phyloP scores from a whole-genome alignment of 2,113 vertebrate genomes.

The Mandrillus leucophaeus region DNA sequence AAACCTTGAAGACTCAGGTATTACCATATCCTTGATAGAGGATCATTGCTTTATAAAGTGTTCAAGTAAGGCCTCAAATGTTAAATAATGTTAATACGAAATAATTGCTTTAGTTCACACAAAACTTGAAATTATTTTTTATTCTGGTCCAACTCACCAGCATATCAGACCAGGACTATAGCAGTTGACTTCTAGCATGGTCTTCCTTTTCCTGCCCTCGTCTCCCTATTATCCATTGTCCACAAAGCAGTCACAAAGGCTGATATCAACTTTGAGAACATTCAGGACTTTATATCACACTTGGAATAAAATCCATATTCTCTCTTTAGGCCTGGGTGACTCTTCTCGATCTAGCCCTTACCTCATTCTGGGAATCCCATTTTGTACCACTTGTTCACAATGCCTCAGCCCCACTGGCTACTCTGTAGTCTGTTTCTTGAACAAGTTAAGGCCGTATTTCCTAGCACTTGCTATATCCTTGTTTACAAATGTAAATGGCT shows the following conservation, averaged over 20 bases:
- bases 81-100: not conserved
- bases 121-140: not conserved
- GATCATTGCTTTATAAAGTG: not conserved
- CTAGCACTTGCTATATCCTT: not conserved
- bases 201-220: not conserved
- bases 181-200: not conserved
- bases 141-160: not conserved
- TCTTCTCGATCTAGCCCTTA: no score
- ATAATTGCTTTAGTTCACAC: not conserved
- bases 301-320: not conserved
- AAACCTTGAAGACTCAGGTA: not conserved
- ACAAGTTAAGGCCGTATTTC: not conserved
- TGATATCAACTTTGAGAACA: not conserved
- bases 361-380: not conserved
- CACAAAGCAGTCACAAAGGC: not conserved
- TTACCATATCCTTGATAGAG: not conserved
- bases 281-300: not conserved
- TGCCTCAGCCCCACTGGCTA: accelerated
- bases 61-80: not conserved
- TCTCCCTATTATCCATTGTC: not conserved
- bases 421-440: not conserved
- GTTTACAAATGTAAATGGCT: not conserved
- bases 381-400: not conserved
- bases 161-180: not conserved
- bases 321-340: not conserved